phyloP scores from a whole-genome alignment of 2,888 invertebrate genomes.

The Tubulanus polymorphus region DNA sequence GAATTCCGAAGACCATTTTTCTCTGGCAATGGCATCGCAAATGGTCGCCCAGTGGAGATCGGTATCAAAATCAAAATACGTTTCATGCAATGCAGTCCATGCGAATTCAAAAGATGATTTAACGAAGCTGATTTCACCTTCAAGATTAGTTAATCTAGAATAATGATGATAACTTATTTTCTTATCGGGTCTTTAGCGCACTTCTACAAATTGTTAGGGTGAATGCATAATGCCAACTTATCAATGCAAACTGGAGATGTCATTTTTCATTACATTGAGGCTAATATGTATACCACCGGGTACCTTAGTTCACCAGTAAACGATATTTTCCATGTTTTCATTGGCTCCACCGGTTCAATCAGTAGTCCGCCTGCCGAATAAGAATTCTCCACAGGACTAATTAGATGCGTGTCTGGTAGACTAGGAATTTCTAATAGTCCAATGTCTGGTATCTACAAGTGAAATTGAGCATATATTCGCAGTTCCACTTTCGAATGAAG shows the following conservation, averaged over 20 bases:
- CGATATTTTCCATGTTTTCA: slow-evolving; percentile 69
- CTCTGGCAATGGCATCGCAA: slow-evolving; percentile 70
- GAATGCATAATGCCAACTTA: no score
- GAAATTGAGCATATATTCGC: slow-evolving; percentile 14
- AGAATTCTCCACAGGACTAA: slow-evolving; percentile 31
- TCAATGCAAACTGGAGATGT: no score
- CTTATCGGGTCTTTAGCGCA: no score
- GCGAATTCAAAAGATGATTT: slow-evolving; percentile 63
- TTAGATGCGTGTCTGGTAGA: slow-evolving; percentile 68
- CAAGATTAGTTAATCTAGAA: slow-evolving; percentile 23
- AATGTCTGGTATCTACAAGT: slow-evolving; percentile 62
- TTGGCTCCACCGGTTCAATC: slow-evolving; percentile 66
- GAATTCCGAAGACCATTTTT: slow-evolving; percentile 69
- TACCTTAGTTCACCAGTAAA: slow-evolving; percentile 69
- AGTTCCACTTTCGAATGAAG: background rate
- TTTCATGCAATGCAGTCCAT: slow-evolving; percentile 63
- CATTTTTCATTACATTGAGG: no score
- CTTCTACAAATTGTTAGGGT: no score
- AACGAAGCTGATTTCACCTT: slow-evolving; percentile 49
- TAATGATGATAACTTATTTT: no score
- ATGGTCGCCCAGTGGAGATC: slow-evolving; percentile 65
- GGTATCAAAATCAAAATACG: slow-evolving; percentile 70
- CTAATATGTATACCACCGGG: no score
- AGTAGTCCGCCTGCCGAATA: slow-evolving; percentile 69
- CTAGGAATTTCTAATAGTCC: slow-evolving; percentile 68